phyloP scores from a whole-genome alignment of 2,113 vertebrate genomes.

The Myxocyprinus asiaticus region DNA sequence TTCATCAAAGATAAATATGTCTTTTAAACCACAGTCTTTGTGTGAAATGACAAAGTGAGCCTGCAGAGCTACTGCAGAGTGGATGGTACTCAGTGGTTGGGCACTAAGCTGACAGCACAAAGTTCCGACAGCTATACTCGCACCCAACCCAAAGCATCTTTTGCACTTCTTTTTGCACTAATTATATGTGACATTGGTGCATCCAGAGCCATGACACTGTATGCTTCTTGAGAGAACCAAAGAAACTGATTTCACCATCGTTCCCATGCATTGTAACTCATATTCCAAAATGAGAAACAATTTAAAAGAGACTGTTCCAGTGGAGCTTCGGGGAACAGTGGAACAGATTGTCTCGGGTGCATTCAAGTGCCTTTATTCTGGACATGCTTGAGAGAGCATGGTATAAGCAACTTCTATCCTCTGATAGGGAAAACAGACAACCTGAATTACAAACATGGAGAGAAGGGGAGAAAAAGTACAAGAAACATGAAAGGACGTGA shows the following conservation, averaged over 20 bases:
- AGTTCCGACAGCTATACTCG: neutral
- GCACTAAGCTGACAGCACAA: conserved; percentile 5
- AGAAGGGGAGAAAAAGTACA: conserved; percentile 5
- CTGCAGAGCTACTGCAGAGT: neutral
- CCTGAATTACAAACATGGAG: conserved; percentile 39
- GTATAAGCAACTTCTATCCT: conserved; percentile 42
- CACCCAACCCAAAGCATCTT: conserved; percentile 11
- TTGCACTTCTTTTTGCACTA: conserved; percentile 1
- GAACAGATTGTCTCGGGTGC: conserved; percentile 10
- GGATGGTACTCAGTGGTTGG: neutral
- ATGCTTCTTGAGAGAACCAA: neutral
- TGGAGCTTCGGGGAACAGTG: neutral
- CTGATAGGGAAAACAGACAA: conserved; percentile 49
- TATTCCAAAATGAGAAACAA: neutral
- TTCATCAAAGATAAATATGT: conserved; percentile 11
- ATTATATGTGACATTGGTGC: conserved; percentile 14
- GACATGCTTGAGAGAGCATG: conserved; percentile 48
- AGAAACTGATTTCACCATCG: neutral
- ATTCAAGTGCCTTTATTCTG: conserved; percentile 36
- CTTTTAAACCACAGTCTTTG: neutral
- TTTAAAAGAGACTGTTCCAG: conserved; percentile 20
- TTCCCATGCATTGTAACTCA: neutral
- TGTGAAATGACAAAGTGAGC: conserved; percentile 13
- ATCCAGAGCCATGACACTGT: neutral
- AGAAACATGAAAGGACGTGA: conserved; percentile 53